phyloP scores from a whole-genome alignment of 2,888 invertebrate genomes.

The Protodeltote pygarga region DNA sequence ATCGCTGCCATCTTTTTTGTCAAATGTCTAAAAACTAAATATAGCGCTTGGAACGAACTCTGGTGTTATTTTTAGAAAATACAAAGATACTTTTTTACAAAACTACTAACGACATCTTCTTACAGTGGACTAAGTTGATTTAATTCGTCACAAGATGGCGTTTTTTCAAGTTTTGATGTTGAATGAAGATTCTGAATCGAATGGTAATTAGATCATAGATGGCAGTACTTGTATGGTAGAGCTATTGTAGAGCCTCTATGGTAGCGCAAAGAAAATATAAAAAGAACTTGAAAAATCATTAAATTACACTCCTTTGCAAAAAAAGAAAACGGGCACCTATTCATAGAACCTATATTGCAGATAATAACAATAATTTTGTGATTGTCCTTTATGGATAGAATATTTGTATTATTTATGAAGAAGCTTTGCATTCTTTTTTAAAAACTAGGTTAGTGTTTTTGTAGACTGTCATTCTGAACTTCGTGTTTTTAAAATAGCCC shows the following conservation, averaged over 20 bases:
- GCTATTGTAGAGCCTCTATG: neutral
- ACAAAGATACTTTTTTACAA: constrained; percentile 58
- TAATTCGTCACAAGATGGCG: constrained; percentile 56
- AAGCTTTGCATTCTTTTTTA: too few species aligned
- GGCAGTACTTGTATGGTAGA: constrained; percentile 15
- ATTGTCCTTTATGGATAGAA: too few species aligned
- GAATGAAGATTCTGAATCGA: neutral
- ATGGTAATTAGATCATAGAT: constrained; percentile 11
- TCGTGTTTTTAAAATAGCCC: too few species aligned
- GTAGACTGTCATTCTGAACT: too few species aligned
- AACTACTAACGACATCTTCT: constrained; percentile 68
- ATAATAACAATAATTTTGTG: too few species aligned
- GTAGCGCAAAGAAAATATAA: too few species aligned
- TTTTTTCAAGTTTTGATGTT: neutral
- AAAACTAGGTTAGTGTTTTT: too few species aligned
- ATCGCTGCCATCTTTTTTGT: constrained; percentile 87
- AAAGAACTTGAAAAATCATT: too few species aligned
- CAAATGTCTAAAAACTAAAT: constrained; percentile 87
- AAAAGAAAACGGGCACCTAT: too few species aligned
- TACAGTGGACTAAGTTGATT: neutral
- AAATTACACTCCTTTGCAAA: too few species aligned
- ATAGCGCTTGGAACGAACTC: constrained; percentile 86
- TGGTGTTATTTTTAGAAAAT: constrained; percentile 86
- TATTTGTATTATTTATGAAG: too few species aligned
- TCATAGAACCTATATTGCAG: too few species aligned